phyloP scores from a whole-genome alignment of 2,113 vertebrate genomes.

The Aviceda subcristata region DNA sequence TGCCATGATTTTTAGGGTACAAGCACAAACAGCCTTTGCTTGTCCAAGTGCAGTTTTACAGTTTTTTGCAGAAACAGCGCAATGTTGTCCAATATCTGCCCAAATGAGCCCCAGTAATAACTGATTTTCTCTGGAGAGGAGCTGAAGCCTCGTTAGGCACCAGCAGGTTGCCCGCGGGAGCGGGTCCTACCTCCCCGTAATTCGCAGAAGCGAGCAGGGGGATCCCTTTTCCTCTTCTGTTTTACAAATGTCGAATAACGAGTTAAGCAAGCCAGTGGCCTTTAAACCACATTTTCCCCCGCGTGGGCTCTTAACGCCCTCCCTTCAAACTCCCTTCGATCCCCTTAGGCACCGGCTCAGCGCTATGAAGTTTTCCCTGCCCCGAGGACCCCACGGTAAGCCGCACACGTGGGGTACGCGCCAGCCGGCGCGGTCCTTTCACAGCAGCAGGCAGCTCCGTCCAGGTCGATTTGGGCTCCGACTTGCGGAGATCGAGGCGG shows the following conservation, averaged over 20 bases:
- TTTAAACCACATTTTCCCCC: not conserved
- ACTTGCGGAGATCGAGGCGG: not conserved
- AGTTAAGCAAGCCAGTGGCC: not conserved
- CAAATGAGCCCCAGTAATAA: not conserved
- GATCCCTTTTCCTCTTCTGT: not conserved
- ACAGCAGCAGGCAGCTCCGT: not conserved
- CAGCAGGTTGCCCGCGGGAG: fast-evolving
- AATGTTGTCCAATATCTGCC: not conserved
- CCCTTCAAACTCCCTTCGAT: not conserved
- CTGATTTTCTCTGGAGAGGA: not conserved
- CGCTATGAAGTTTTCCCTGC: not conserved
- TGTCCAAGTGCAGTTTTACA: not conserved
- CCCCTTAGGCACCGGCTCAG: not conserved
- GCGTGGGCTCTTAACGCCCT: fast-evolving
- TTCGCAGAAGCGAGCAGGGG: not conserved
- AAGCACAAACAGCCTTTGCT: not conserved
- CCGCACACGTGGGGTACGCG: fast-evolving
- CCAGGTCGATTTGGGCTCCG: not conserved
- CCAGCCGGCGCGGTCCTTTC: not conserved
- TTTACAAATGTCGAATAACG: not conserved
- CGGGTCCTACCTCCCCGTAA: fast-evolving
- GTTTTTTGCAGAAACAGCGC: not conserved
- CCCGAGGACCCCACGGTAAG: not conserved
- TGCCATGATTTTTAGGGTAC: not conserved
- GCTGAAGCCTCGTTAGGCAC: not conserved